phyloP scores from a whole-genome alignment of 1,140 invertebrate genomes.

The Leptinotarsa texana region DNA sequence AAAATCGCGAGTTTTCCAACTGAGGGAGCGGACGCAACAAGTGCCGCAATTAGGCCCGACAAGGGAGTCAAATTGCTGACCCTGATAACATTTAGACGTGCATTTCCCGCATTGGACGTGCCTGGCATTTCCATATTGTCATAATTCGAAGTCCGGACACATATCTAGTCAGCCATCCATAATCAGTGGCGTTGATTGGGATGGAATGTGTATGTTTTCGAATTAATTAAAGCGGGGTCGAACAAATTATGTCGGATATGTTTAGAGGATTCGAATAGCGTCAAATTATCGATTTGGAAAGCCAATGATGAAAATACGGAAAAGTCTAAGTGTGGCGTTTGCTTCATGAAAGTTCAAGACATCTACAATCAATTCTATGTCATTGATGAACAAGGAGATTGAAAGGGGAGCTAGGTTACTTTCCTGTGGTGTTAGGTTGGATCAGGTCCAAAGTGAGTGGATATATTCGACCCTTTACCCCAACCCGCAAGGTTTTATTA shows the following conservation, averaged over 20 bases:
- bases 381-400: too few species aligned
- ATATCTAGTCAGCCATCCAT: background rate
- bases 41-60: background rate
- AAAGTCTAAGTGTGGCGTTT: too few species aligned
- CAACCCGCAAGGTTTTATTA: too few species aligned
- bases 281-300: background rate
- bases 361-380: too few species aligned
- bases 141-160: conserved; percentile 5
- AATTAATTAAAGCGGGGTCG: background rate
- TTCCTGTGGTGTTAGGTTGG: too few species aligned
- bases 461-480: too few species aligned
- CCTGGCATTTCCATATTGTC: background rate
- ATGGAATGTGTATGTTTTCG: background rate
- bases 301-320: too few species aligned
- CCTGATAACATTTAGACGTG: conserved; percentile 2
- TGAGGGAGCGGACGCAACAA: background rate
- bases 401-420: too few species aligned
- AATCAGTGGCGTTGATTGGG: conserved; percentile 5
- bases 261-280: background rate
- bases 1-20: background rate
- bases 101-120: conserved; percentile 1
- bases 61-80: conserved; percentile 4
- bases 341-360: too few species aligned
- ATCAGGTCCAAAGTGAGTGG: too few species aligned
- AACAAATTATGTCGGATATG: background rate